phyloP scores from a whole-genome alignment of 2,113 vertebrate genomes.

The Psammodynastes pulverulentus region DNA sequence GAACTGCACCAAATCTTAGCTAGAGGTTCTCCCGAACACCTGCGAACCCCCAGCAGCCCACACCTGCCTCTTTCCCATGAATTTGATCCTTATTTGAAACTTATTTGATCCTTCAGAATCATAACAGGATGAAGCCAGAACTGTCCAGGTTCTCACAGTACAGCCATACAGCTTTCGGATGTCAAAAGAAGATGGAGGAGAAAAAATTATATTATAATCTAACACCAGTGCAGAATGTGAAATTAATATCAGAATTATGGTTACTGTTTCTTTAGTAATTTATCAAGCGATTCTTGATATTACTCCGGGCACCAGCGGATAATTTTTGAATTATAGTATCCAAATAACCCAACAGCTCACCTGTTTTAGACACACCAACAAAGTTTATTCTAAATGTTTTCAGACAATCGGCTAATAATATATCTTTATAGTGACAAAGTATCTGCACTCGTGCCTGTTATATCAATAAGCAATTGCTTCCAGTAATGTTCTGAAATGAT shows the following conservation, averaged over 20 bases:
- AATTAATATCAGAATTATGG: conserved; percentile 29
- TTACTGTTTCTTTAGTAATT: neutral
- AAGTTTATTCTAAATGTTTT: conserved; percentile 28
- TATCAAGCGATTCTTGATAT: neutral
- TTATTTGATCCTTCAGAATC: too few relatives aligned
- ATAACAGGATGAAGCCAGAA: neutral
- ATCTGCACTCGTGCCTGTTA: neutral
- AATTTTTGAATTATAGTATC: conserved; percentile 11
- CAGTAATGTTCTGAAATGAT: conserved; percentile 33
- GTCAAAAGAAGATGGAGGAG: neutral
- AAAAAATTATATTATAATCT: conserved; percentile 42
- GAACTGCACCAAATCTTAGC: too few relatives aligned
- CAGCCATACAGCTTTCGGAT: neutral
- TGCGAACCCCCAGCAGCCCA: too few relatives aligned
- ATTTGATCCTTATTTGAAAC: too few relatives aligned
- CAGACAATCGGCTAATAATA: conserved; percentile 10
- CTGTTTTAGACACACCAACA: neutral
- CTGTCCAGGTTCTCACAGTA: neutral
- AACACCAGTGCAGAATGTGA: conserved; percentile 9
- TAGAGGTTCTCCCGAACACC: too few relatives aligned
- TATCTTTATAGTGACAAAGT: conserved; percentile 22
- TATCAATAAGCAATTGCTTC: conserved; percentile 36
- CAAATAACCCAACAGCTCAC: neutral
- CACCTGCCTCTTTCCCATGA: too few relatives aligned
- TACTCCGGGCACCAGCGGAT: neutral